phyloP scores from a whole-genome alignment of 2,113 vertebrate species.

The Melanotaenia duboulayi region DNA sequence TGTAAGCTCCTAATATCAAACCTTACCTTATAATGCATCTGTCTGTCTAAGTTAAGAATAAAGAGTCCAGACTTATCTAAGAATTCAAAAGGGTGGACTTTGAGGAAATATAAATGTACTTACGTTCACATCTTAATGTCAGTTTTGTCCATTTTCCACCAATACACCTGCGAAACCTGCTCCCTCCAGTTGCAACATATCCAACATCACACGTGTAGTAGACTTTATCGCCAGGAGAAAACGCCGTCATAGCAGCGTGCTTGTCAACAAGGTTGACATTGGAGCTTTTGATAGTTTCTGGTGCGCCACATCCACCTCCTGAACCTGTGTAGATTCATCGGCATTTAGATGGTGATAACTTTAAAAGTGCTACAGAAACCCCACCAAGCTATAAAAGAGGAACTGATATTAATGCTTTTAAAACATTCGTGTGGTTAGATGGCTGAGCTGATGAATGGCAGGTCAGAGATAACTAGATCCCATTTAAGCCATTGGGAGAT shows the following conservation, averaged over 20 bases:
- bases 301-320: constrained; percentile 46
- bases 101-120: constrained; percentile 7
- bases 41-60: no score
- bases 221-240: constrained; percentile 41
- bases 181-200: constrained; percentile 26
- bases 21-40: no score
- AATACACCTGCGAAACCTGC: constrained; percentile 33
- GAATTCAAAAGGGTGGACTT: background rate
- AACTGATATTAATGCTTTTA: no score
- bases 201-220: constrained; percentile 57
- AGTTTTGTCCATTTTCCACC: constrained; percentile 55
- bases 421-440: no score
- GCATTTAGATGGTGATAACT: no score
- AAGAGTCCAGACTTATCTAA: no score
- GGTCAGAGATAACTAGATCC: no score
- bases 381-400: no score
- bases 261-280: constrained; percentile 34
- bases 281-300: background rate
- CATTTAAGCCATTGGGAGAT: no score
- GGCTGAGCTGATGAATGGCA: no score
- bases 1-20: no score
- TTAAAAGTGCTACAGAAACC: no score
- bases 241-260: constrained; percentile 22
- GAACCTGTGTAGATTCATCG: background rate
- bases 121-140: constrained; percentile 62